Conservation (phyloP, 92 coral and sea anemone species). For the Scolanthus callimorphus region DNA sequence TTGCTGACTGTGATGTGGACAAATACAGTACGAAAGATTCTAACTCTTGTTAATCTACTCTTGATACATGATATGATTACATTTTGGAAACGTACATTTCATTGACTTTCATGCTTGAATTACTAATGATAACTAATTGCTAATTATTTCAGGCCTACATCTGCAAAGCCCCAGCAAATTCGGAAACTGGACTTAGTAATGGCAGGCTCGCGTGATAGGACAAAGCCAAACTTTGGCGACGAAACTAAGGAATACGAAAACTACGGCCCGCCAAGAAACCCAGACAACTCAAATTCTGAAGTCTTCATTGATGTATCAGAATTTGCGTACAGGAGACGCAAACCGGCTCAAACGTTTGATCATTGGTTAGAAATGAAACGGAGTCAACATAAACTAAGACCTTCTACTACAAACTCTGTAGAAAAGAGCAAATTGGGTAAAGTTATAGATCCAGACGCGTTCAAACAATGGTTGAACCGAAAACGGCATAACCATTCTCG, state of each 20-base stretch:
- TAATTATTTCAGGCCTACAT: constrained; percentile 22
- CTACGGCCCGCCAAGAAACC: background rate
- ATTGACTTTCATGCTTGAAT: no score
- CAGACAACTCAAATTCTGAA: constrained; percentile 13
- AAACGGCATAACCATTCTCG: constrained; percentile 45
- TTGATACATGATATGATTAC: no score
- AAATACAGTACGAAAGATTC: no score
- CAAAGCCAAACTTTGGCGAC: constrained; percentile 4
- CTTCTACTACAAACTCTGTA: constrained; percentile 46
- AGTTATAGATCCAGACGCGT: constrained; percentile 73
- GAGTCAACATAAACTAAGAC: constrained; percentile 38
- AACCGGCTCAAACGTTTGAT: constrained; percentile 66
- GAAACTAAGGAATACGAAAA: constrained; percentile 9
- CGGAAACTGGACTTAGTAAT: constrained; percentile 52
- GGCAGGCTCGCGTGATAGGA: constrained; percentile 4
- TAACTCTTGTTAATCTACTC: no score
- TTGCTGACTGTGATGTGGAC: no score
- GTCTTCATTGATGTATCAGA: constrained; percentile 31
- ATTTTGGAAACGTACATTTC: no score
- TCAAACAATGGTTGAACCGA: constrained; percentile 74
- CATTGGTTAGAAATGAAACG: constrained; percentile 87
- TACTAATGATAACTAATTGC: no score
- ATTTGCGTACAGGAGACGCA: constrained; percentile 32
- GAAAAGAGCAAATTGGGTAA: constrained; percentile 53
- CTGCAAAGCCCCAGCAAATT: constrained; percentile 21